Evolutionary conservation across 2,113 vertebrate species (phyloP).

Genomic region (Glareola pratincola): DNA sequence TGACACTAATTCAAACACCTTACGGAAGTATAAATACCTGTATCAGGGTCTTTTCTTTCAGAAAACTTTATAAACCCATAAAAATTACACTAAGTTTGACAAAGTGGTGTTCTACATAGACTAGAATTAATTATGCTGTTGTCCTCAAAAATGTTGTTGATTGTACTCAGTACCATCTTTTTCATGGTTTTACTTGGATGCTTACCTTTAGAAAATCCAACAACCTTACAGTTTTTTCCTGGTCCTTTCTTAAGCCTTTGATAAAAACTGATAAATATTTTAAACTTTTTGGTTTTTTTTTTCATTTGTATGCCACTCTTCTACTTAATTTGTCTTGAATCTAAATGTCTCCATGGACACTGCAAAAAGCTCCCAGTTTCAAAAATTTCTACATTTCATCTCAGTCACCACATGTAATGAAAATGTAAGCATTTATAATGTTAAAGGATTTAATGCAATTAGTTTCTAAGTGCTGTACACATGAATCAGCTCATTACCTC

Average conservation of each 20-base stretch:
- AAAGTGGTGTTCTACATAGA: not conserved
- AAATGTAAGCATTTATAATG: slow-evolving; percentile 15
- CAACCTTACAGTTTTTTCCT: not conserved
- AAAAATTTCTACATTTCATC: not conserved
- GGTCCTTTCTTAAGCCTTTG: not conserved
- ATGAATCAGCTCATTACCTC: slow-evolving; percentile 19
- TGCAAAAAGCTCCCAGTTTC: not conserved
- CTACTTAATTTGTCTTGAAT: not conserved
- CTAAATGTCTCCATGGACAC: not conserved
- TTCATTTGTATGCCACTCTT: not conserved
- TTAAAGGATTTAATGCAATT: not conserved
- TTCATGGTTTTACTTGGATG: not conserved
- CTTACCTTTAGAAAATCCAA: not conserved
- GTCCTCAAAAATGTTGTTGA: not conserved
- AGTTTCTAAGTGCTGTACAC: not conserved
- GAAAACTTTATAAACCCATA: not conserved
- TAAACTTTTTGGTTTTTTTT: not conserved
- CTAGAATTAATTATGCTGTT: not conserved
- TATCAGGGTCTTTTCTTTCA: not conserved
- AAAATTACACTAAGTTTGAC: not conserved
- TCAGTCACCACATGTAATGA: not conserved
- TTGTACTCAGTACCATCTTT: not conserved
- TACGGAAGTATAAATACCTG: not conserved
- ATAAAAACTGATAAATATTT: not conserved
- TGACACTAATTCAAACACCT: not conserved